phyloP scores from a whole-genome alignment of 2,888 invertebrate genomes.

The Adineta ricciae region DNA sequence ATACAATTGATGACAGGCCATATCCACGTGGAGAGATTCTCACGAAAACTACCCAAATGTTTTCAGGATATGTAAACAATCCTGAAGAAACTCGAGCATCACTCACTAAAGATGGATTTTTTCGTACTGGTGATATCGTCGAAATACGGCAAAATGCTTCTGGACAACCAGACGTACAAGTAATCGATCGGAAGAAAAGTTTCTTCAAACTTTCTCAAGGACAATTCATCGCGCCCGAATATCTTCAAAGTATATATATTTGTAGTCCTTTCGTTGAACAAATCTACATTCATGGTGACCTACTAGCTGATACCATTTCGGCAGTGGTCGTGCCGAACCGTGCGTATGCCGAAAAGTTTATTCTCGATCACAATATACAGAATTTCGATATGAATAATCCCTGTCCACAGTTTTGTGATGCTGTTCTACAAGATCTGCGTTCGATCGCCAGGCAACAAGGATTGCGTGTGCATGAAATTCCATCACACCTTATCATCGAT shows the following conservation, averaged over 20 bases:
- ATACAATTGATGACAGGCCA: not conserved
- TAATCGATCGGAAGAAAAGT: constrained; percentile 6
- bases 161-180: not conserved
- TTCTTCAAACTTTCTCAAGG: constrained; percentile 15
- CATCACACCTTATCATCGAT: not conserved
- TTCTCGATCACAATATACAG: not conserved
- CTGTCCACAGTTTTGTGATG: not conserved
- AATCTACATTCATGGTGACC: not conserved
- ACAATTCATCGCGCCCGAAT: not conserved
- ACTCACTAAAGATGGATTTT: not conserved
- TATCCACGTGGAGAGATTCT: not conserved
- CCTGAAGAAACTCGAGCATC: not conserved
- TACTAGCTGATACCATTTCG: not conserved
- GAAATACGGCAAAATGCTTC: not conserved
- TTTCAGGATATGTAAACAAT: not conserved
- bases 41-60: not conserved
- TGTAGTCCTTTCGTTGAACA: not conserved
- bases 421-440: not conserved
- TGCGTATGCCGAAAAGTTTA: not conserved
- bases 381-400: not conserved
- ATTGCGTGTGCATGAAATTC: not conserved
- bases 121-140: constrained; percentile 7
- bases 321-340: not conserved
- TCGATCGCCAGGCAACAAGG: not conserved
- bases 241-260: not conserved